Evolutionary conservation across 2,797 vertebrate species (phyloP).

Genomic region (Toxotes lorentzi): DNA sequence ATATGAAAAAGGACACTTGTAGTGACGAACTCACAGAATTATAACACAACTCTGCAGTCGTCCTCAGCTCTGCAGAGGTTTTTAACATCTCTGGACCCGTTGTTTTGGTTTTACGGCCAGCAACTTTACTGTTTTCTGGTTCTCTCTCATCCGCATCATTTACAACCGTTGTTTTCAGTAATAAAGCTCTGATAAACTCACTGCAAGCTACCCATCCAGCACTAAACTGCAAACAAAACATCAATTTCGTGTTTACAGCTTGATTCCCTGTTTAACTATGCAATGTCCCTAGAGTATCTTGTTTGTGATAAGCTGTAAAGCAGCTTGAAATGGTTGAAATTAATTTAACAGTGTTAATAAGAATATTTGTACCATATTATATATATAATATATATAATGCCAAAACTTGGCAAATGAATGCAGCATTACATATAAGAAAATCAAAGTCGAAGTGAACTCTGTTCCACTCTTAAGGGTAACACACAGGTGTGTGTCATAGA

Average conservation of each 20-base stretch:
- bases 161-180: slow-evolving; percentile 7
- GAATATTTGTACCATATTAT: background rate
- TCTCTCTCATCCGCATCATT: slow-evolving; percentile 1
- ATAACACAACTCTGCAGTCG: slow-evolving; percentile 16
- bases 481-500: no score
- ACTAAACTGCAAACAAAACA: background rate
- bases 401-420: background rate
- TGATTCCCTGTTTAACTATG: background rate
- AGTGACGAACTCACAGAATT: slow-evolving; percentile 11
- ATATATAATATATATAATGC: no score
- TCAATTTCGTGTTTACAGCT: background rate
- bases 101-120: background rate
- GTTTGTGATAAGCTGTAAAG: background rate
- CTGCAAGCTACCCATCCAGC: background rate
- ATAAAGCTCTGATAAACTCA: slow-evolving; percentile 17
- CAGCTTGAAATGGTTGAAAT: background rate
- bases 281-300: background rate
- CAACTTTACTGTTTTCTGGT: slow-evolving; percentile 16
- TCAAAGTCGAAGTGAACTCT: background rate
- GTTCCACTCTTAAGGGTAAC: background rate
- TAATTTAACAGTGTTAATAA: background rate
- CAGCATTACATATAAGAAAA: slow-evolving; percentile 1
- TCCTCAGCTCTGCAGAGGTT: slow-evolving; percentile 3
- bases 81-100: slow-evolving; percentile 1
- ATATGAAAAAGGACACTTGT: background rate